Conservation (phyloP, 2,113 vertebrate genomes). For the Alligator mississippiensis region DNA sequence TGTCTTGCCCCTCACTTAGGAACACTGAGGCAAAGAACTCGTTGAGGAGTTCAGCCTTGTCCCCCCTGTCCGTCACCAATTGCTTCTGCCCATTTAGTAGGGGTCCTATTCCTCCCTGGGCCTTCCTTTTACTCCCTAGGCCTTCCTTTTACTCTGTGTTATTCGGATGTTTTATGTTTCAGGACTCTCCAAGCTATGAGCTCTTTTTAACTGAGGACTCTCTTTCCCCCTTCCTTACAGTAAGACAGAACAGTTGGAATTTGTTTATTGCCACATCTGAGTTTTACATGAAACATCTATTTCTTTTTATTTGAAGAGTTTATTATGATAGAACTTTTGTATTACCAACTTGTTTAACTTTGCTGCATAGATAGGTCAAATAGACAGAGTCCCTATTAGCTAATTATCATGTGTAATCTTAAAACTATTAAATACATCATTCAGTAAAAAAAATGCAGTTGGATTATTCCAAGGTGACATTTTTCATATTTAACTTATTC, state of each 20-base stretch:
- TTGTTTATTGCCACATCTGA: neutral
- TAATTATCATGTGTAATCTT: neutral
- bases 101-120: no score
- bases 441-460: neutral
- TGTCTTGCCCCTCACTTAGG: no score
- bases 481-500: slow-evolving; percentile 18
- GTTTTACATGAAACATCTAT: neutral
- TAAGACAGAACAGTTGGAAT: slow-evolving; percentile 9
- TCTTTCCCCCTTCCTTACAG: neutral
- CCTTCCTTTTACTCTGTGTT: neutral
- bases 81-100: no score
- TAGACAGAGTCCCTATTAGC: neutral
- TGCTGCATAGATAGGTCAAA: neutral
- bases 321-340: neutral
- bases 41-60: no score
- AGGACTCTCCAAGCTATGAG: neutral
- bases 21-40: no score
- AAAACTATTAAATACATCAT: neutral
- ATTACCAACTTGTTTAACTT: neutral
- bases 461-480: neutral
- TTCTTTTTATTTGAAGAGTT: slow-evolving; percentile 36
- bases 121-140: no score
- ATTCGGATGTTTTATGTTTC: slow-evolving; percentile 32
- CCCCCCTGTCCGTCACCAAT: no score
- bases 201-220: slow-evolving; percentile 21